Conservation (phyloP, 2,797 vertebrate genomes). For the Linurgus olivaceus region DNA sequence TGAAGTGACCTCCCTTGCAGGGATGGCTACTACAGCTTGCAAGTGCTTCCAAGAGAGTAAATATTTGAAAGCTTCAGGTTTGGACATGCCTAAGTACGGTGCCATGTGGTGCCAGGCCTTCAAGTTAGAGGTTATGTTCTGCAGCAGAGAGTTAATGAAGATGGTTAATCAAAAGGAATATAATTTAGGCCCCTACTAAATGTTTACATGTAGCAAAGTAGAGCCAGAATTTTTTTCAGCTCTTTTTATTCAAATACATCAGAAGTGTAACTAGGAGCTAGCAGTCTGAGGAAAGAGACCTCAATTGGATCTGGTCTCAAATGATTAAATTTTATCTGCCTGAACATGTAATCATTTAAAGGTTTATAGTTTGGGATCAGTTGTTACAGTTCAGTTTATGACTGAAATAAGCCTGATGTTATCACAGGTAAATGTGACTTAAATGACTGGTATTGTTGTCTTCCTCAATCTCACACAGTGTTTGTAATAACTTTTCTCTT, state of each 20-base stretch:
- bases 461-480: not conserved
- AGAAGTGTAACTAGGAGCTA: not conserved
- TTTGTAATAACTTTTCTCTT: not conserved
- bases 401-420: slow-evolving; percentile 27
- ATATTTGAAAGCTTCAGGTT: not conserved
- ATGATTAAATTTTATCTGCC: slow-evolving; percentile 1
- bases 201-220: not conserved
- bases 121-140: not conserved
- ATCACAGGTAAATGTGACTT: not conserved
- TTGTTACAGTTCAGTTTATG: slow-evolving; percentile 2
- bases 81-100: not conserved
- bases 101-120: not conserved
- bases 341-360: slow-evolving; percentile 9
- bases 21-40: not conserved
- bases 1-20: not conserved
- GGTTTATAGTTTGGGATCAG: slow-evolving; percentile 32
- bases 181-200: not conserved
- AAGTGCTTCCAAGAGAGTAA: not conserved
- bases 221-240: not conserved
- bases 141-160: not conserved
- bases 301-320: not conserved
- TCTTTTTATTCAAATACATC: slow-evolving; percentile 7
- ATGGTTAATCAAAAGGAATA: not conserved
- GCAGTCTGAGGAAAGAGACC: not conserved
- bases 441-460: not conserved